Conservation (phyloP, 1,140 invertebrate species). For the Heliconius hermathena region DNA sequence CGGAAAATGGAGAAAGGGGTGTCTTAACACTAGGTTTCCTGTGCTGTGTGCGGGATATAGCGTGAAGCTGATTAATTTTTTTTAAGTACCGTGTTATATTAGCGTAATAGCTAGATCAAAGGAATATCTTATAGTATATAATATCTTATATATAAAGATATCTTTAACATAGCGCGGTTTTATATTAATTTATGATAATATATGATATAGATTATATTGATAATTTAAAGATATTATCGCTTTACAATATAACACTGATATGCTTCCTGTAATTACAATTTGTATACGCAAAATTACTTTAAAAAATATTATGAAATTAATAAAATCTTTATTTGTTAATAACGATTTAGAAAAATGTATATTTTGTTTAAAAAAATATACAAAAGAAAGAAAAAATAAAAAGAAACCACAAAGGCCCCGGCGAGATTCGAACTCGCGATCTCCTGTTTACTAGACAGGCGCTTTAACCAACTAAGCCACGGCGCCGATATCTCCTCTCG, state of each 20-base stretch:
- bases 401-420: constrained; percentile 50
- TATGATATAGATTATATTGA: not conserved
- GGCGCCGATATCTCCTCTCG: constrained; percentile 38
- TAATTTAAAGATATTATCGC: not conserved
- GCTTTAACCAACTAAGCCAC: constrained; percentile 68
- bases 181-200: not conserved
- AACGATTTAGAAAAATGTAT: not conserved
- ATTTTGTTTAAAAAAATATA: not conserved
- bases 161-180: not conserved
- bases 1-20: too few species aligned
- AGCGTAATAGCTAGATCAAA: too few species aligned
- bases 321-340: not conserved
- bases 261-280: not conserved
- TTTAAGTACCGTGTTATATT: too few species aligned
- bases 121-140: too few species aligned
- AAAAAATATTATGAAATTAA: not conserved
- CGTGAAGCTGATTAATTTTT: too few species aligned
- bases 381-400: not conserved
- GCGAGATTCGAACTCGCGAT: constrained; percentile 77
- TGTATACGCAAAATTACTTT: not conserved
- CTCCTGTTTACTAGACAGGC: constrained; percentile 79
- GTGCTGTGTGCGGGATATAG: too few species aligned
- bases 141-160: too few species aligned
- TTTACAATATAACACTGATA: not conserved
- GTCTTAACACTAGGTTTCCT: too few species aligned